phyloP scores from a whole-genome alignment of 2,888 invertebrate species.

The Drosophila niveifrons region DNA sequence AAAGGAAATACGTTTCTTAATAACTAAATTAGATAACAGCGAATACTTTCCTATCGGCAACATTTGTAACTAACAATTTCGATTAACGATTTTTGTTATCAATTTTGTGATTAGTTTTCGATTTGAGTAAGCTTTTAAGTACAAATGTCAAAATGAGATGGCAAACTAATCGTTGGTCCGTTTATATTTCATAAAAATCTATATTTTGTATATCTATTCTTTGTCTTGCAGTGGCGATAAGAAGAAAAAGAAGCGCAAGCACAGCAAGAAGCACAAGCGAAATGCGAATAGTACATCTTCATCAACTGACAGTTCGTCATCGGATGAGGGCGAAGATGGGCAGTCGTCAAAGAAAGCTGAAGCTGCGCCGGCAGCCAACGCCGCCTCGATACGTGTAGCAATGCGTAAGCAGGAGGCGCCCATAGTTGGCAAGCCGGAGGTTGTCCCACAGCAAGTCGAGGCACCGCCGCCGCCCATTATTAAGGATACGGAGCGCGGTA shows the following conservation, averaged over 20 bases:
- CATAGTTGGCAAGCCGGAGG: conserved; percentile 25
- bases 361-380: conserved; percentile 56
- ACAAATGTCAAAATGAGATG: conserved; percentile 2
- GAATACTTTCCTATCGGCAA: not conserved
- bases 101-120: not conserved
- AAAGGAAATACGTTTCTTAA: too few relatives aligned
- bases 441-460: conserved; percentile 82
- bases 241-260: conserved; percentile 86
- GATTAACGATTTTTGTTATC: not conserved
- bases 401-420: conserved; percentile 85
- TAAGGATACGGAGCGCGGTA: conserved; percentile 73
- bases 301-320: conserved; percentile 73
- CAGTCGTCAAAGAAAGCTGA: conserved; percentile 56
- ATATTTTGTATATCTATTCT: not conserved
- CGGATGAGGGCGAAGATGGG: conserved; percentile 66
- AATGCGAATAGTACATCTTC: conserved; percentile 65
- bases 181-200: not conserved
- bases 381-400: conserved; percentile 88
- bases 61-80: not conserved
- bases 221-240: conserved; percentile 81
- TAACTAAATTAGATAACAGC: too few relatives aligned
- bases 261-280: conserved; percentile 86
- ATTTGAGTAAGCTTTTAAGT: not conserved
- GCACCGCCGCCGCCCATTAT: conserved; percentile 66
- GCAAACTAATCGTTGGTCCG: not conserved